Base-by-base conservation (phyloP, 2,888 invertebrate genomes). In the Oscheius sp. region DNA sequence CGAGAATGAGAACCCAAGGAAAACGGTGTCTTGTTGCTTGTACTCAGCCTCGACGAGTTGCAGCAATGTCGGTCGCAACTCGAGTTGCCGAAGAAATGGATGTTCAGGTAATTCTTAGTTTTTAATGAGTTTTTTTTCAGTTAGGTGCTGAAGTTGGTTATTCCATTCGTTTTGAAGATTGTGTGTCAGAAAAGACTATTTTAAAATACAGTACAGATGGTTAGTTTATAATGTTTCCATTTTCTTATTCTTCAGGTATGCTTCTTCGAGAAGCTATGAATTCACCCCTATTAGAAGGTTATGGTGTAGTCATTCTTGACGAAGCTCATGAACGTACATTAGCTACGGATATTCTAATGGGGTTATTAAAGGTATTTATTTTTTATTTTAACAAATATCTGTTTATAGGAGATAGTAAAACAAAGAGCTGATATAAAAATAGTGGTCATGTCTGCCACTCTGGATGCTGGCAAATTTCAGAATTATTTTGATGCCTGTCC, bases 1-100 rank as follows among this genome's bases (percentile, higher is more conserved):
- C 41, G 14, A 20, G 38, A 5, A 64, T 45, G 63, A 41, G 36
- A 24, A 30, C n/a, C 12, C 54, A 28, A 17, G 69, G 69, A 38
- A 69, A 65, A 33, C 14, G 64, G 3, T 92, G 92, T 86, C 92
- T 91, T 2, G 96, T 97, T 0, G 94, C 95, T 5, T 98, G 97
- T 87, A 98, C 98, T 0, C 95, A 95, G 86, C 96, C 94, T 0
- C 90, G 97, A 78, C 89, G 98, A 89, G 98, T 99, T 63, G 98
- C 98, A 0, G 98, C 98, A 5, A 99, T 99, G 97, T 95, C 95
- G 0, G 98, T 99, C 0, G 97, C 98, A 0, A 95, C 97, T 86
- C 90, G 98, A 87, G 98, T 98, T 0, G 94, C 97, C 0, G 97
- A 99, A 86, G 98, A 99, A 89, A 96, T 99, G 97, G 98, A 98